phyloP scores from a whole-genome alignment of 2,888 invertebrate genomes.

The Desoria tigrina region DNA sequence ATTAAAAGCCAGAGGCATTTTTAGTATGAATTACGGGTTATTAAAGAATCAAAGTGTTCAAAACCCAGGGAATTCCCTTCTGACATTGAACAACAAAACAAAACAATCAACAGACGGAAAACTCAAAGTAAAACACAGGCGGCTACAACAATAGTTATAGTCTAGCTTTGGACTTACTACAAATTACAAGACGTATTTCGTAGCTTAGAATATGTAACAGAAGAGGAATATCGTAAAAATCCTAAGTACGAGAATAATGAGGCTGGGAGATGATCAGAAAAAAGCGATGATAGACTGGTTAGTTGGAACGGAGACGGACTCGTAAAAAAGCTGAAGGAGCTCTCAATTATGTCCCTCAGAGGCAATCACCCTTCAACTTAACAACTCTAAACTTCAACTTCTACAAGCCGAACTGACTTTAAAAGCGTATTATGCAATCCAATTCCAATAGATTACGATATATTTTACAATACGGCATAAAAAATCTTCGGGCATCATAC shows the following conservation, averaged over 20 bases:
- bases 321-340: slow-evolving; percentile 1
- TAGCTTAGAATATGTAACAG: too few species aligned
- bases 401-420: not conserved
- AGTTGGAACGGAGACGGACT: slow-evolving; percentile 1
- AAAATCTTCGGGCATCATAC: too few species aligned
- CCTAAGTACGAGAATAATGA: not conserved
- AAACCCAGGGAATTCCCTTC: not conserved
- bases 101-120: too few species aligned
- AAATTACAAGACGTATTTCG: too few species aligned
- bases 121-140: too few species aligned
- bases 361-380: not conserved
- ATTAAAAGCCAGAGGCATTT: slow-evolving; percentile 9
- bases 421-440: not conserved
- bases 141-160: too few species aligned
- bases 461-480: not conserved
- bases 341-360: slow-evolving; percentile 11
- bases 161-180: too few species aligned
- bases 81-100: too few species aligned
- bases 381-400: not conserved
- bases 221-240: too few species aligned
- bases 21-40: not conserved
- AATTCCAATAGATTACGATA: not conserved
- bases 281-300: slow-evolving; percentile 8
- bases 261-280: slow-evolving; percentile 1
- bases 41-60: not conserved